These are phyloP conservation scores for Sialia sialis DNA, from an alignment of 2,113 vertebrate genomes.

Conservation along the genomic window DNA sequence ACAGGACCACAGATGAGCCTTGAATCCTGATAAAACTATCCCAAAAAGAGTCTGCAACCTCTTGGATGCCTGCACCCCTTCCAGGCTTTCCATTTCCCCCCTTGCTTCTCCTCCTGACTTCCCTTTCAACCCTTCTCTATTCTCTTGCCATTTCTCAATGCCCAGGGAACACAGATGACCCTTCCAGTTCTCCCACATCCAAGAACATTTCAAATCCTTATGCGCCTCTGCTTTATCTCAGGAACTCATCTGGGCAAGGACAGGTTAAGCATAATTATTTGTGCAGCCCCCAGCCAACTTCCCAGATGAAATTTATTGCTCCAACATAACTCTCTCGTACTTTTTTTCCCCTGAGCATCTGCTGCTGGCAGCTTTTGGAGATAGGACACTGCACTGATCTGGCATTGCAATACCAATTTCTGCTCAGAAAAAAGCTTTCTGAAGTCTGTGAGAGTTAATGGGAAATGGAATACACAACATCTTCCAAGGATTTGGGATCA, in stretches of 20 bases:
- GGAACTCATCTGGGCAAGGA: not conserved
- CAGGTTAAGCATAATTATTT: not conserved
- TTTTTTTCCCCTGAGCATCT: not conserved
- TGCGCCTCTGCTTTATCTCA: not conserved
- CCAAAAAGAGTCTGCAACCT: not conserved
- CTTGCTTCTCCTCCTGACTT: not conserved
- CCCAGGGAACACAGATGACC: not conserved
- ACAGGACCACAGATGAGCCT: fast-evolving
- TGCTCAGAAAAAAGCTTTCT: slow-evolving; percentile 24
- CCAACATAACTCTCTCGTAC: not conserved
- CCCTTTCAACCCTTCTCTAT: not conserved
- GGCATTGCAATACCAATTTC: not conserved
- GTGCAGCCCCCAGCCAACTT: not conserved
- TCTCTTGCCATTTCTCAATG: not conserved
- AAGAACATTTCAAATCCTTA: not conserved
- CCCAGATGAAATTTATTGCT: slow-evolving; percentile 33
- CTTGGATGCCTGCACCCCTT: not conserved
- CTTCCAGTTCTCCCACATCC: not conserved
- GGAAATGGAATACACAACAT: not conserved
- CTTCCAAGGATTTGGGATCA: slow-evolving; percentile 8
- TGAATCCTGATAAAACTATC: not conserved
- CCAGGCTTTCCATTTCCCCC: not conserved
- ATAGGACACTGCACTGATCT: not conserved
- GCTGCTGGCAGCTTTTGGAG: slow-evolving; percentile 39
- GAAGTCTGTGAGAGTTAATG: not conserved